These are phyloP conservation scores for Pseudachorutes palmiensis DNA, from an alignment of 1,140 invertebrate species.

Conservation along the genomic window DNA sequence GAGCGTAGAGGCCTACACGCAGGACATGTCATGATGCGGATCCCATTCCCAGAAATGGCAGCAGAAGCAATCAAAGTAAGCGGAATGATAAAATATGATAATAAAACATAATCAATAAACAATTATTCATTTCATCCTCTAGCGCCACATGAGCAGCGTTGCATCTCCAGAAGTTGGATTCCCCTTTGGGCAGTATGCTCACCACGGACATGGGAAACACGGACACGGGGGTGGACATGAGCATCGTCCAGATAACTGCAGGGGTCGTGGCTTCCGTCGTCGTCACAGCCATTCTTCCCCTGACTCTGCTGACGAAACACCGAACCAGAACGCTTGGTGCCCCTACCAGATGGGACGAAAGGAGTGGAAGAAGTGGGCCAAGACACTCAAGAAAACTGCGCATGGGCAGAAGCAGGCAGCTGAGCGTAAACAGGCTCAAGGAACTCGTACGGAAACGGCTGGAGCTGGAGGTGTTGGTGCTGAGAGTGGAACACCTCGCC, in stretches of 20 bases:
- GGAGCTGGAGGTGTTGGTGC: background rate
- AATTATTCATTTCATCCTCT: background rate
- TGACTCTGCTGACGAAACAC: background rate
- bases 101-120: background rate
- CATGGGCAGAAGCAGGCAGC: slow-evolving; percentile 25
- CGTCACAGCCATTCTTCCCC: slow-evolving; percentile 3
- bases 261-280: slow-evolving; percentile 11
- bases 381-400: slow-evolving; percentile 31
- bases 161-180: background rate
- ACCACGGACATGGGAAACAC: slow-evolving; percentile 20
- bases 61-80: slow-evolving; percentile 31
- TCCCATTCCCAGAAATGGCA: slow-evolving; percentile 35
- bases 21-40: slow-evolving; percentile 37
- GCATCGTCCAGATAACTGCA: background rate
- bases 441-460: background rate
- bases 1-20: slow-evolving; percentile 52
- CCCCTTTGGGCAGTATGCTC: background rate
- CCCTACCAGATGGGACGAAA: slow-evolving; percentile 31
- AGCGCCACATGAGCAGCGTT: background rate
- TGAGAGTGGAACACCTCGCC: background rate
- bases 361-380: slow-evolving; percentile 28
- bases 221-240: slow-evolving; percentile 6
- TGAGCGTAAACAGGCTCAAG: slow-evolving; percentile 20
- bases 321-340: slow-evolving; percentile 4
- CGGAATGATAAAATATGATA: background rate